Conservation (phyloP, 2,113 vertebrate genomes). For the Tapirus terrestris region DNA sequence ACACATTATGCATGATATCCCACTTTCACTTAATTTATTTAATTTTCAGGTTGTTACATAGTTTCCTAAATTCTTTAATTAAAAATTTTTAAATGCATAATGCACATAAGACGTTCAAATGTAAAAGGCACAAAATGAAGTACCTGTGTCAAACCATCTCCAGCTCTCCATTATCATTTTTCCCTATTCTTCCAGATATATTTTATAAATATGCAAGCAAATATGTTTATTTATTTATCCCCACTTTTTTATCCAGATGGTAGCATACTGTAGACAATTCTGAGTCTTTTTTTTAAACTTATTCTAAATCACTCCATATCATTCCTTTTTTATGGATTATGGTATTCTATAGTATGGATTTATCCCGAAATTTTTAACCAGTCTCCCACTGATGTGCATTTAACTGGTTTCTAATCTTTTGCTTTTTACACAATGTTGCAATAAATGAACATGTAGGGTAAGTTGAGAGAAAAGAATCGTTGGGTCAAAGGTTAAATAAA, state of each 20-base stretch:
- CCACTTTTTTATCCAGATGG: neutral
- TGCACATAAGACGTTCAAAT: neutral
- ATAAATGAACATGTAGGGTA: neutral
- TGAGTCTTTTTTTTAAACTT: neutral
- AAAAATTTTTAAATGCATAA: neutral
- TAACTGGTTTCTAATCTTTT: neutral
- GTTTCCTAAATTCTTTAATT: neutral
- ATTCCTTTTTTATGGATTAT: neutral
- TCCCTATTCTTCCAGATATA: neutral
- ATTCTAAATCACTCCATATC: neutral
- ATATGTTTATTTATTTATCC: neutral
- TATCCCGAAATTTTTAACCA: neutral
- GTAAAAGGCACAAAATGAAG: neutral
- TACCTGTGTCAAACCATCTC: neutral
- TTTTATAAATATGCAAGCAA: neutral
- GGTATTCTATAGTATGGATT: neutral
- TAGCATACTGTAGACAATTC: neutral
- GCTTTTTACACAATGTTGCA: neutral
- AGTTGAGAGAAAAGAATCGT: neutral
- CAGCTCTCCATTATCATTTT: neutral
- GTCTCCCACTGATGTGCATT: neutral
- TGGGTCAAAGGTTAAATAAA: neutral
- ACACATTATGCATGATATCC: too few relatives aligned
- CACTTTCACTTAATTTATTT: too few relatives aligned
- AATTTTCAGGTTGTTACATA: neutral